These are phyloP conservation scores for Anniella stebbinsi DNA, from an alignment of 2,797 vertebrate species.

Conservation along the genomic window DNA sequence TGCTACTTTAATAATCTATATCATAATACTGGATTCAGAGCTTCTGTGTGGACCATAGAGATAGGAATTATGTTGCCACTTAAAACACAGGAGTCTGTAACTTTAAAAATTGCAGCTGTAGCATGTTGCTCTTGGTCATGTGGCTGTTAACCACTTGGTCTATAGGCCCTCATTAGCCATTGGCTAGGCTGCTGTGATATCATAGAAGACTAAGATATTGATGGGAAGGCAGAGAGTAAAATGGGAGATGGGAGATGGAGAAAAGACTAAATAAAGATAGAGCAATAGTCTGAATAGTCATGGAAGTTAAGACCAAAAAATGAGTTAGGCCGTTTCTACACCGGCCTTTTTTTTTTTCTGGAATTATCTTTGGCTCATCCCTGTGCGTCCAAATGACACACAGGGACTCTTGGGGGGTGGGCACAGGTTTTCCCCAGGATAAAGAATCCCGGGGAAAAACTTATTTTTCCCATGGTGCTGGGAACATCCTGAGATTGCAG, in stretches of 20 bases:
- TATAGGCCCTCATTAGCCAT: neutral
- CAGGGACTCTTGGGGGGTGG: too few relatives aligned
- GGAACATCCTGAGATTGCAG: too few relatives aligned
- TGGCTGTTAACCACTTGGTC: neutral
- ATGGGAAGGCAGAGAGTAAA: neutral
- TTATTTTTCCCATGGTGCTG: too few relatives aligned
- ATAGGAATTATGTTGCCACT: neutral
- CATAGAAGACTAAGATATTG: neutral
- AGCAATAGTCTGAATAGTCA: neutral
- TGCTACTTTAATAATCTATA: conserved; percentile 21
- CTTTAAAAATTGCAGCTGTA: neutral
- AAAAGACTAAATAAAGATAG: neutral
- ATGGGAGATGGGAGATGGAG: neutral
- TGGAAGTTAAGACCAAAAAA: neutral
- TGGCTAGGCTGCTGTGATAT: neutral
- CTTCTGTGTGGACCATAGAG: neutral
- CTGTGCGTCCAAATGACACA: too few relatives aligned
- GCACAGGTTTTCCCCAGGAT: too few relatives aligned
- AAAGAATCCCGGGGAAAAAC: too few relatives aligned
- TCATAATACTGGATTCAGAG: neutral
- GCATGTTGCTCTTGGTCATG: neutral
- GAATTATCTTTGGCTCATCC: too few relatives aligned
- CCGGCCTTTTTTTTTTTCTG: too few relatives aligned
- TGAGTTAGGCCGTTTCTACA: too few relatives aligned
- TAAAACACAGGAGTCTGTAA: neutral